phyloP scores from a whole-genome alignment of 2,797 vertebrate species.

The Pseudochirops cupreus region DNA sequence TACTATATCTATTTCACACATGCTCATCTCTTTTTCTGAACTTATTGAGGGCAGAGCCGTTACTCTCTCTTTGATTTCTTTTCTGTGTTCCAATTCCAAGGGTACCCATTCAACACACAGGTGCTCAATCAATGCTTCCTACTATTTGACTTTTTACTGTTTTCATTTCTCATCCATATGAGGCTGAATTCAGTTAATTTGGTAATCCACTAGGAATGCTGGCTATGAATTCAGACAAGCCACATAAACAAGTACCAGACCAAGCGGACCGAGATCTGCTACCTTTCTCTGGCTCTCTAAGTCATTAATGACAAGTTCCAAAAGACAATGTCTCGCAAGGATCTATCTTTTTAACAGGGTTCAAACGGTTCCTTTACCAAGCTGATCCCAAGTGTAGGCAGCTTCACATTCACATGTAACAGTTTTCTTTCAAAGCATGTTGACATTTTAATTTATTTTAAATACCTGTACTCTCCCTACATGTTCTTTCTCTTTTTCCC shows the following conservation, averaged over 20 bases:
- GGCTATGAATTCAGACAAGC: neutral
- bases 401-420: neutral
- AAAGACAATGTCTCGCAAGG: neutral
- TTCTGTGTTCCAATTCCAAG: neutral
- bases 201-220: neutral
- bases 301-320: neutral
- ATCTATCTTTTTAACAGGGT: neutral
- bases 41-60: neutral
- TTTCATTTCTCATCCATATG: neutral
- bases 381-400: neutral
- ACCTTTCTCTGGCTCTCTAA: neutral
- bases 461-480: neutral
- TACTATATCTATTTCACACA: neutral
- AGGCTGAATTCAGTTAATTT: neutral
- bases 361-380: neutral
- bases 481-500: neutral
- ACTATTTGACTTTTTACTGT: neutral
- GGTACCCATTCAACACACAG: neutral
- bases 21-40: neutral
- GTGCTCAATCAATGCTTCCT: neutral
- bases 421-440: conserved; percentile 10
- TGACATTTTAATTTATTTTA: neutral
- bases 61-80: neutral
- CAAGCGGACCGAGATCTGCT: neutral
- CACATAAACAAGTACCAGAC: neutral